Evolutionary conservation across 2,113 vertebrate genomes (phyloP).

Genomic region (Ancistrus triradiatus): DNA sequence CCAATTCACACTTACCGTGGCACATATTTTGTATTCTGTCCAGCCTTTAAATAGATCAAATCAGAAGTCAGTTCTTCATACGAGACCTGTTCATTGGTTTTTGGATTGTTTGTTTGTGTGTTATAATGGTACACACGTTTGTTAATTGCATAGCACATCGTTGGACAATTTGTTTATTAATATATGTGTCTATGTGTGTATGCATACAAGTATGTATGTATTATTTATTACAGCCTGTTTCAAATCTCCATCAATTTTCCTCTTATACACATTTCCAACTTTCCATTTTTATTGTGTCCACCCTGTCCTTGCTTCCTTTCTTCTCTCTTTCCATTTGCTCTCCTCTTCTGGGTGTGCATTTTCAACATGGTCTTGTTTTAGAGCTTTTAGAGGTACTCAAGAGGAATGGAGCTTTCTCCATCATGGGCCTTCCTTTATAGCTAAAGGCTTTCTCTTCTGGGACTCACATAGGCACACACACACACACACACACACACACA

Average conservation of each 20-base stretch:
- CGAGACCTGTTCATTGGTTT: too few species aligned
- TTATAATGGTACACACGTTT: too few species aligned
- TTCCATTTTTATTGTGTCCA: background rate
- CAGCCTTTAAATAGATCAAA: too few species aligned
- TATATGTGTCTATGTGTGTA: too few species aligned
- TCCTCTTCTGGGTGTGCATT: constrained; percentile 14
- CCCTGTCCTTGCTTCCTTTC: background rate
- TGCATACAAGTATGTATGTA: too few species aligned
- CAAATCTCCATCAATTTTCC: background rate
- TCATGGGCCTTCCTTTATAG: constrained; percentile 29
- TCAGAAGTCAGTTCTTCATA: too few species aligned
- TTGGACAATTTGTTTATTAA: too few species aligned
- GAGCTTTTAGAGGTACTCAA: constrained; percentile 43
- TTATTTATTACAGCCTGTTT: background rate
- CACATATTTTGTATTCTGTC: too few species aligned
- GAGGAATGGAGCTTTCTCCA: constrained; percentile 31
- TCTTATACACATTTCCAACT: background rate
- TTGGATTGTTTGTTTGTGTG: too few species aligned
- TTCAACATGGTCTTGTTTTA: constrained; percentile 37
- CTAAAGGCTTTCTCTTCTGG: constrained; percentile 23
- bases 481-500: constrained; percentile 13
- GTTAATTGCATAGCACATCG: too few species aligned
- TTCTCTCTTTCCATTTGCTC: constrained; percentile 20
- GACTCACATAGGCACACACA: constrained; percentile 7
- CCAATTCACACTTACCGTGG: background rate